Evolutionary conservation across 92 coral and sea anemone genomes (phyloP).

Genomic region (Heteractis magnifica): DNA sequence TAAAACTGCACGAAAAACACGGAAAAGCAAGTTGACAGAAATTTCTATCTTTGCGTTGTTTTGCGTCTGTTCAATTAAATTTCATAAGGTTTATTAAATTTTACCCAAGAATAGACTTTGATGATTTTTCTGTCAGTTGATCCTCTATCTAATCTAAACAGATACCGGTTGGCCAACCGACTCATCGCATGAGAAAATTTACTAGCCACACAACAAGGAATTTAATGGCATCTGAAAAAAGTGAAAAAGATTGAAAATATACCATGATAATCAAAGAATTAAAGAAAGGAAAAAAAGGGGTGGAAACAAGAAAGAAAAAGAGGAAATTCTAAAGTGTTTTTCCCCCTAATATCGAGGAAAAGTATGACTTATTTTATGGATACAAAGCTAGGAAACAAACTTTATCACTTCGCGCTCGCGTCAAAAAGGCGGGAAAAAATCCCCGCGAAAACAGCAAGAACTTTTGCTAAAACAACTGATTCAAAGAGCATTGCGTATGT

Average conservation of each 20-base stretch:
- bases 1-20: background rate
- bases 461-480: background rate
- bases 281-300: too few species aligned
- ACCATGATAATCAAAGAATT: too few species aligned
- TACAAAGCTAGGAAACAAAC: background rate
- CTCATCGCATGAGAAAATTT: too few species aligned
- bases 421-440: conserved; percentile 6
- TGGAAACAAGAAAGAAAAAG: background rate
- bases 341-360: background rate
- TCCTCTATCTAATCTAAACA: conserved; percentile 1
- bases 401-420: background rate
- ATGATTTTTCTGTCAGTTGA: too few species aligned
- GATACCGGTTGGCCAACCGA: background rate
- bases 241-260: too few species aligned
- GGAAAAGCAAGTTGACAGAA: background rate
- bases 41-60: background rate
- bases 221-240: too few species aligned
- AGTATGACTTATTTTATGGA: background rate
- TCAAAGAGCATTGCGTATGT: background rate
- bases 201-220: too few species aligned
- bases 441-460: background rate
- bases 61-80: background rate
- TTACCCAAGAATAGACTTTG: background rate
- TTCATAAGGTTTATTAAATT: background rate
- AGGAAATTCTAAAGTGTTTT: background rate